Base-by-base conservation (phyloP, 2,888 invertebrate genomes). In the Polyommatus iphigenia region DNA sequence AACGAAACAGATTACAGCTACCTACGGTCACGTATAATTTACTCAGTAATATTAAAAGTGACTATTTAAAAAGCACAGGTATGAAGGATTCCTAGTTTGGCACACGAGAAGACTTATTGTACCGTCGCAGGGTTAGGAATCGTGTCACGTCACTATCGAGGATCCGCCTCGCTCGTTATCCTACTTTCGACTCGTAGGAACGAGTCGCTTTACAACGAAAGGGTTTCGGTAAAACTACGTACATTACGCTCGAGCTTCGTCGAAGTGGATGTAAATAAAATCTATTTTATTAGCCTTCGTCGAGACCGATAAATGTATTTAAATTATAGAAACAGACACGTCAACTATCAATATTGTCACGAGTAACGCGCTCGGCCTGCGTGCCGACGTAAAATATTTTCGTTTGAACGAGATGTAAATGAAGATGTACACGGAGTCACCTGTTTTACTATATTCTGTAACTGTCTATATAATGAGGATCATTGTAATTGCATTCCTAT, bases 1-100 rank as follows among this genome's bases (percentile, higher is more conserved):
- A 92, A 90, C 87, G 81, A 90, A 92, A 90, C 89, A 88, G 86
- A 89, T 91, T 92, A 91, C 87, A 91, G 86, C 91, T 93, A 93
- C 88, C 92, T 93, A 93, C 91, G 87, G 84, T 87, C 88, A 90
- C 89, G 90, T 84, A 85, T 83, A 84, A 24, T 83, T 79, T 80
- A 81, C 79, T 82, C 82, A 81, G 81, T 82, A 78, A 73, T 81
- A 86, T 87, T 87, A 88, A 87, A 84, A 87, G 81, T 89, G 87
- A 88, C 84, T 88, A 89, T 84, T 82, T 83, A 87, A 85, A 84
- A 88, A 87, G 87, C 87, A 83, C 82, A 85, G 84, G 84, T 84
- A 85, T 84, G 85, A 84, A 86, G 85, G 86, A 87, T 87, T 88
- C 87, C 88, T 89, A 89, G 86, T 92, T 93, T 93, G 93, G 93